Percentiles rank a stretch among this genome's conserved stretches.
Conservation (phyloP, 2,113 vertebrate genomes). For the Urocolius indicus region DNA sequence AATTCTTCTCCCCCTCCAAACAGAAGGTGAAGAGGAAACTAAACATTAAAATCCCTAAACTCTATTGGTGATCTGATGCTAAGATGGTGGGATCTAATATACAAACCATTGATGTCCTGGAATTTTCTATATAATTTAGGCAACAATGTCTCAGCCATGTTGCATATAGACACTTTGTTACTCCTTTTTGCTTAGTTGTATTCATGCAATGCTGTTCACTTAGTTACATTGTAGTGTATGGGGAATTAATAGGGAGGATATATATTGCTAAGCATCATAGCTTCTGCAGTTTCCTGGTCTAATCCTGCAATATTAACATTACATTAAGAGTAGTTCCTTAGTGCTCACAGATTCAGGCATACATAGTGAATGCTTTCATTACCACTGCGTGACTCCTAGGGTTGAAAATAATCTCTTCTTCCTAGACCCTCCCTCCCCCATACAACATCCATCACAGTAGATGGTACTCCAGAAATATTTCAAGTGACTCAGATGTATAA, state of each 20-base stretch:
- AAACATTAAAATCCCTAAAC: not conserved
- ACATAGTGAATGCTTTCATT: not conserved
- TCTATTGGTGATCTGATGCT: not conserved
- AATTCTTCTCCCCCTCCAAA: not conserved
- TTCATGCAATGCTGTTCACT: not conserved
- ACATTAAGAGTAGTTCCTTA: not conserved
- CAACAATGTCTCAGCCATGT: not conserved
- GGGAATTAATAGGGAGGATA: not conserved
- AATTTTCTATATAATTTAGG: not conserved
- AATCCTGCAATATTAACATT: not conserved
- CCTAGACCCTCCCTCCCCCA: not conserved
- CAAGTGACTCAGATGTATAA: not conserved
- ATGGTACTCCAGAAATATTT: not conserved
- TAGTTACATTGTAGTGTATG: not conserved
- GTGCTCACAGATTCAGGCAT: not conserved
- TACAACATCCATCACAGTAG: not conserved
- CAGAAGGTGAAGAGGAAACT: not conserved
- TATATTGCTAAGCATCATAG: not conserved
- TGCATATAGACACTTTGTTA: not conserved
- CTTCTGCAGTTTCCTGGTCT: not conserved
- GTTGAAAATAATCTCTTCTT: not conserved
- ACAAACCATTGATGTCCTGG: not conserved
- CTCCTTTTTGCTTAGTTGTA: not conserved
- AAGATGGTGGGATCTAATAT: not conserved
- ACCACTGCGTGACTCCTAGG: not conserved